Conservation (phyloP, 2,888 invertebrate species). For the Chloromyia formosa region DNA sequence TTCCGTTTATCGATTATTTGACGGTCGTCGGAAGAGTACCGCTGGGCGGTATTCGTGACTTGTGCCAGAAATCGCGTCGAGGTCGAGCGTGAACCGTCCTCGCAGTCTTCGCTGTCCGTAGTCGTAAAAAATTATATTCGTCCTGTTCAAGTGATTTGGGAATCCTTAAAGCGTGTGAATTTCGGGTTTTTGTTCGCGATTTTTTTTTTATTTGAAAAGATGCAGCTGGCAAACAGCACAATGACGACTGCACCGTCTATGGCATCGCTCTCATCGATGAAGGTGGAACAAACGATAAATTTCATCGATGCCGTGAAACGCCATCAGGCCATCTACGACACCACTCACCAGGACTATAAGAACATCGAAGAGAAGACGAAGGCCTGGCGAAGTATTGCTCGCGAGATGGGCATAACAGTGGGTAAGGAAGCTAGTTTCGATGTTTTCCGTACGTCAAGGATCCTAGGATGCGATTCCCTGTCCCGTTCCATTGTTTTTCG, state of each 20-base stretch:
- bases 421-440: slow-evolving; percentile 55
- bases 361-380: slow-evolving; percentile 62
- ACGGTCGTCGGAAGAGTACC: slow-evolving; percentile 39
- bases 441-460: no score
- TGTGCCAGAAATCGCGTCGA: slow-evolving; percentile 40
- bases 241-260: slow-evolving; percentile 28
- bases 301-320: slow-evolving; percentile 63
- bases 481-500: background rate
- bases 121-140: background rate
- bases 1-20: slow-evolving; percentile 47
- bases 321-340: slow-evolving; percentile 62
- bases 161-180: background rate
- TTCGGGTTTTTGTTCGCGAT: slow-evolving; percentile 9
- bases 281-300: slow-evolving; percentile 61
- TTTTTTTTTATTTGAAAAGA: background rate
- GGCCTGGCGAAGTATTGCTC: slow-evolving; percentile 61
- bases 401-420: slow-evolving; percentile 62
- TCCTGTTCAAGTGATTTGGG: background rate
- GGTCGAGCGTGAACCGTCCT: slow-evolving; percentile 24
- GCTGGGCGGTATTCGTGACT: slow-evolving; percentile 45
- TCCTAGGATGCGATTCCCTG: background rate
- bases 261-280: slow-evolving; percentile 49
- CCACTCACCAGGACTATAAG: slow-evolving; percentile 63
- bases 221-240: slow-evolving; percentile 15
- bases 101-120: background rate